Conservation (phyloP, 2,888 invertebrate genomes). For the Hyposoter dolosus region DNA sequence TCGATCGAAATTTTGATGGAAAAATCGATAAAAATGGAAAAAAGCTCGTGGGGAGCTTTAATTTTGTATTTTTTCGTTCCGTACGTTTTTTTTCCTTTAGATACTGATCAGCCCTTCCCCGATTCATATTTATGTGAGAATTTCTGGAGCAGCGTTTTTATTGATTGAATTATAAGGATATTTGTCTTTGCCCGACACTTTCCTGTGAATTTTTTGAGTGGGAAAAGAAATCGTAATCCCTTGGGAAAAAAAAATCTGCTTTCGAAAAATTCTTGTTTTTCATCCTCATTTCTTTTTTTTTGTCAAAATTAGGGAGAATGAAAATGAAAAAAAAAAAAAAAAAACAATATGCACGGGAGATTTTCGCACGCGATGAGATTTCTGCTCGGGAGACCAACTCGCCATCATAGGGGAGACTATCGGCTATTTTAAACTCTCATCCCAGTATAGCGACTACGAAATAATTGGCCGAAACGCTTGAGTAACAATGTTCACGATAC, state of each 20-base stretch:
- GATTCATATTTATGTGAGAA: conserved; percentile 6
- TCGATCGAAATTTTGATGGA: neutral
- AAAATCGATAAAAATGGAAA: neutral
- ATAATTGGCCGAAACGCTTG: conserved; percentile 56
- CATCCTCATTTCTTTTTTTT: conserved; percentile 6
- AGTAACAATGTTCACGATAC: conserved; percentile 58
- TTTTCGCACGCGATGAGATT: conserved; percentile 2
- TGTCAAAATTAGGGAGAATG: neutral
- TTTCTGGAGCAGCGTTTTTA: conserved; percentile 23
- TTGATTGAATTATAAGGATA: conserved; percentile 53
- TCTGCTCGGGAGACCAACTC: conserved; percentile 12
- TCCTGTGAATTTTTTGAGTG: neutral
- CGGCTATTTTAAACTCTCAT: conserved; percentile 63
- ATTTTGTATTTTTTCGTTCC: neutral
- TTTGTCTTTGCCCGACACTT: neutral
- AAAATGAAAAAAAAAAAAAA: too few species aligned
- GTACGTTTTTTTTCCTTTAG: neutral
- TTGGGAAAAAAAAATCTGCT: neutral
- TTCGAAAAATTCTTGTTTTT: neutral
- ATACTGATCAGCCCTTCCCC: neutral
- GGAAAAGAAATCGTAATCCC: neutral
- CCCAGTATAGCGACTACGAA: conserved; percentile 59
- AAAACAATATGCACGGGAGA: neutral
- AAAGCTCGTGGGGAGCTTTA: neutral
- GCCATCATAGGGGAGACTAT: conserved; percentile 13